Conservation (phyloP, 2,797 vertebrate species). For the Chaetophractus vellerosus region DNA sequence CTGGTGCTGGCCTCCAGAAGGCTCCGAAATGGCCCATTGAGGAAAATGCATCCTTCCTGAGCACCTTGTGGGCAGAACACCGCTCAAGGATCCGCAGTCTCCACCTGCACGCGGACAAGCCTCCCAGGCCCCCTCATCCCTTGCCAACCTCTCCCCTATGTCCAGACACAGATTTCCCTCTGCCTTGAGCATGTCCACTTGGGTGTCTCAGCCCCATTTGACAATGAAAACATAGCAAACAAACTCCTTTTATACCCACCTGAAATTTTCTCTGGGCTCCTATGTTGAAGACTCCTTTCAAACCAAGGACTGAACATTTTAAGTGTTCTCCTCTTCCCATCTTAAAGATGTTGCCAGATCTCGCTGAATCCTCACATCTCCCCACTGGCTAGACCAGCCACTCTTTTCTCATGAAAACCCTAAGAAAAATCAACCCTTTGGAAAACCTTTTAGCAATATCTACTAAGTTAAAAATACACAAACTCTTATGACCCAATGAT, state of each 20-base stretch:
- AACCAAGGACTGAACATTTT: not conserved
- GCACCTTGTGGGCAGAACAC: not conserved
- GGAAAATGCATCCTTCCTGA: not conserved
- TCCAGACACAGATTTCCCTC: not conserved
- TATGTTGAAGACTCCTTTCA: not conserved
- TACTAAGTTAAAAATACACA: constrained; percentile 12
- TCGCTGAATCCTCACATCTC: not conserved
- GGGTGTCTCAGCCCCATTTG: not conserved
- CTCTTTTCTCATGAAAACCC: constrained; percentile 6
- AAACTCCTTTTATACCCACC: not conserved
- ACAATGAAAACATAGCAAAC: not conserved
- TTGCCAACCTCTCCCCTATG: not conserved
- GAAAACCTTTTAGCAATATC: not conserved
- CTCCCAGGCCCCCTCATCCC: not conserved
- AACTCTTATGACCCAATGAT: not conserved
- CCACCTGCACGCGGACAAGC: fast-evolving
- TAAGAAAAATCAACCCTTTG: not conserved
- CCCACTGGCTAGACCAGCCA: not conserved
- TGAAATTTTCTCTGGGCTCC: not conserved
- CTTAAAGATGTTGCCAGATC: not conserved
- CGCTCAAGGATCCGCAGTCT: not conserved
- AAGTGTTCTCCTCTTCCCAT: not conserved
- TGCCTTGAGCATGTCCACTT: not conserved
- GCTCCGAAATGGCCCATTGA: not conserved
- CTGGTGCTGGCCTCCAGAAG: not conserved